phyloP scores from a whole-genome alignment of 2,888 invertebrate species.

The Acronicta aceris region DNA sequence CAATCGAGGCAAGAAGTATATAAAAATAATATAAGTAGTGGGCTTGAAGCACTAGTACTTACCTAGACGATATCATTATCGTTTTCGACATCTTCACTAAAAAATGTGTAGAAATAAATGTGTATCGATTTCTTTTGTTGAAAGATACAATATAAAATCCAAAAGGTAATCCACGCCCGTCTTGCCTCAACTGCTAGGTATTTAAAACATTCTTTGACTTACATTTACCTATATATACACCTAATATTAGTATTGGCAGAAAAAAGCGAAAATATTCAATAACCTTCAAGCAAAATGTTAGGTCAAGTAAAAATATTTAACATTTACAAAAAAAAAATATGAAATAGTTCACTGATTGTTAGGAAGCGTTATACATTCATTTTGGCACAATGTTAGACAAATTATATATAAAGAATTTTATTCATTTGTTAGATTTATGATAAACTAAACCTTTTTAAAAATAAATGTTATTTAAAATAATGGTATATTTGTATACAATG shows the following conservation, averaged over 20 bases:
- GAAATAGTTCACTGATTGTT: slow-evolving; percentile 47
- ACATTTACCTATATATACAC: slow-evolving; percentile 64
- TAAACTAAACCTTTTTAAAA: slow-evolving; percentile 27
- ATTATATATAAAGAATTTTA: slow-evolving; percentile 33
- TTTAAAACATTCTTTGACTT: slow-evolving; percentile 58
- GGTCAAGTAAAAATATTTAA: slow-evolving; percentile 23
- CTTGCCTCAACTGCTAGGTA: slow-evolving; percentile 85
- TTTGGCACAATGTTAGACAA: slow-evolving; percentile 78
- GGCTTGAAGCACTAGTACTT: neutral
- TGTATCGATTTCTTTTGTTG: neutral
- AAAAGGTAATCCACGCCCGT: slow-evolving; percentile 20
- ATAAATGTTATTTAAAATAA: slow-evolving; percentile 41
- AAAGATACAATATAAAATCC: neutral
- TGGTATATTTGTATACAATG: slow-evolving; percentile 47
- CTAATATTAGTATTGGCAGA: slow-evolving; percentile 56
- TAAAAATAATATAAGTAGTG: slow-evolving; percentile 14
- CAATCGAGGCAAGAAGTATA: slow-evolving; percentile 80
- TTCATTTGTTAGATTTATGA: slow-evolving; percentile 14
- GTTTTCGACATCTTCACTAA: too few relatives aligned
- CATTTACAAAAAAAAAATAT: slow-evolving; percentile 36
- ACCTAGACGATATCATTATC: neutral
- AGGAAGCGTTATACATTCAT: slow-evolving; percentile 62
- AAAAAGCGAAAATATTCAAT: slow-evolving; percentile 23
- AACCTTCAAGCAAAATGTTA: slow-evolving; percentile 22
- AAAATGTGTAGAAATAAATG: neutral